Evolutionary conservation across 1,140 invertebrate species (phyloP), one percentile per base, ranked within the genome.

Genomic region (Acromyrmex heyeri): DNA sequence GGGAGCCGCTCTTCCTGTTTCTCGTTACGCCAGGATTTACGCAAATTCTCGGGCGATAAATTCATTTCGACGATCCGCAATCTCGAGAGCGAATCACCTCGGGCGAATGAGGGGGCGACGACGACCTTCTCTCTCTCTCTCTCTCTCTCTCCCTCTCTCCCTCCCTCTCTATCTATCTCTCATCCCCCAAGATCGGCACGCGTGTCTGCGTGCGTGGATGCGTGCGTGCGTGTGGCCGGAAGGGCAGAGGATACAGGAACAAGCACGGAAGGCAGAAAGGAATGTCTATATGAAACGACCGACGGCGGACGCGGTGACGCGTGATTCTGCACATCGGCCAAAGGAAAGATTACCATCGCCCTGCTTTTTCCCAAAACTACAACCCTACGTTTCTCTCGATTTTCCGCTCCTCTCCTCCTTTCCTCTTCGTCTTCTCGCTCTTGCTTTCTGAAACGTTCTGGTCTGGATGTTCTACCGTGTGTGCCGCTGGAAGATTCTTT

Each of bases 291-390:
- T 95, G 94, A 95, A 87, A 91, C 86, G 87, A 90, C 87, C 87
- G 87, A 90, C 90, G 87, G 90, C 86, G 87, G 85, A 90, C 90
- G 93, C 95, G 95, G 93, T 95, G 94, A 94, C 94, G 94, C 95
- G 95, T 94, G 92, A 93, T 90, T 81, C 88, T 95, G 95, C 95
- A 95, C 95, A 95, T 95, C 92, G 95, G 88, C 93, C 94, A 95
- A 95, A 95, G 94, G 94, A 94, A 95, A 94, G 94, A 95, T 94
- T 94, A 93, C 91, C 91, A 93, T 92, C 90, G 87, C 89, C 67
- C 73, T 55, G 90, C 91, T 93, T 94, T 94, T 94, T 94, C 88
- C 91, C 89, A 79, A 91, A 92, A 92, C 78, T 87, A 70, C 88
- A 82, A 59, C 79, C 77, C 50, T 44, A 59, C 55, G 76, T 21